phyloP scores from a whole-genome alignment of 2,113 vertebrate species.

The Australoheros scitulus region DNA sequence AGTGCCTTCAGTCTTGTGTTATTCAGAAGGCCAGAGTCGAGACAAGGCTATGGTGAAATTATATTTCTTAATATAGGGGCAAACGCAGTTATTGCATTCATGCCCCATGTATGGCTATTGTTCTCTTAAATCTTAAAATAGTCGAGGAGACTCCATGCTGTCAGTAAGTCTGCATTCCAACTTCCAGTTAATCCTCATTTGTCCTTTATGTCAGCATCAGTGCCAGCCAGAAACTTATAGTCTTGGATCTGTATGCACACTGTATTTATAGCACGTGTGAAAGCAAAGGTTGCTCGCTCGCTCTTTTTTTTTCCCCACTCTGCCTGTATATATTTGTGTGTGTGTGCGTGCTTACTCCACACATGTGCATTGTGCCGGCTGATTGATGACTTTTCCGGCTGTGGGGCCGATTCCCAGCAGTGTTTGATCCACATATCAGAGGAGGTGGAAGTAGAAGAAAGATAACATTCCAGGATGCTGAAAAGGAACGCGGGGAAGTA shows the following conservation, averaged over 20 bases:
- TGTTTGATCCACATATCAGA: constrained; percentile 76
- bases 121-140: background rate
- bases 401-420: constrained; percentile 68
- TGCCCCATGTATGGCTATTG: background rate
- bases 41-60: background rate
- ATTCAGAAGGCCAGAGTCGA: too few relatives aligned
- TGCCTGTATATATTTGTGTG: constrained; percentile 22
- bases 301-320: background rate
- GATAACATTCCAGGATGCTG: constrained; percentile 77
- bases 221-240: background rate
- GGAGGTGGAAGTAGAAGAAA: constrained; percentile 69
- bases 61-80: background rate
- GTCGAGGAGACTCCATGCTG: background rate
- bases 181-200: background rate
- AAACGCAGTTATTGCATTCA: background rate
- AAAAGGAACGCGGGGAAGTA: constrained; percentile 72
- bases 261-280: constrained; percentile 14
- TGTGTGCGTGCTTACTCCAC: background rate
- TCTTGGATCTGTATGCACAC: background rate
- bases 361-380: constrained; percentile 52
- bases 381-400: constrained; percentile 75
- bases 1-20: too few relatives aligned
- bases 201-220: background rate
- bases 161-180: background rate
- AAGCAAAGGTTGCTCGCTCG: background rate